These are phyloP conservation scores for Mormyrus hasselquistii DNA, from an alignment of 2,797 vertebrate genomes.

Conservation along the genomic window DNA sequence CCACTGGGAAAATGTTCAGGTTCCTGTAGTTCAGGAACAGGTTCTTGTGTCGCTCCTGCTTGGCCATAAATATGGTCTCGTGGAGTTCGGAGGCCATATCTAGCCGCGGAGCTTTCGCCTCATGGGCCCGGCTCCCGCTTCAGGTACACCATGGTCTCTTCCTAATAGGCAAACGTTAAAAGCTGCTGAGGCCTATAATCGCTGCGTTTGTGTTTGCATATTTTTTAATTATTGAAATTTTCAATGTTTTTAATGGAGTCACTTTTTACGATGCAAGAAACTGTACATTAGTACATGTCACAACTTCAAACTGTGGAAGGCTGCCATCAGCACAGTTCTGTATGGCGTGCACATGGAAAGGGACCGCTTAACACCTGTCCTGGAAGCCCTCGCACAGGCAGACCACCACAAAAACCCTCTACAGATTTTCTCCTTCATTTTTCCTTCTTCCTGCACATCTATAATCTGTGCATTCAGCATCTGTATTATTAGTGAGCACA, in stretches of 20 bases:
- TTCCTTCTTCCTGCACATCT: neutral
- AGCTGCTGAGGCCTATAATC: neutral
- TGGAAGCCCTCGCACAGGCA: neutral
- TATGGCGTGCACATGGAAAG: neutral
- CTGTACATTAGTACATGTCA: neutral
- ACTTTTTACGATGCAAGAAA: neutral
- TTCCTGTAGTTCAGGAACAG: slow-evolving; percentile 95
- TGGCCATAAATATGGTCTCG: slow-evolving; percentile 84
- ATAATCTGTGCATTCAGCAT: neutral
- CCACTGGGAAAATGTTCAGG: slow-evolving; percentile 80
- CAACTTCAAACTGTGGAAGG: neutral
- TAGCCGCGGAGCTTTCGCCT: neutral
- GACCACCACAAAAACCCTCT: neutral
- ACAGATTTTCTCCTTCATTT: neutral
- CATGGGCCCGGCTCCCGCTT: neutral
- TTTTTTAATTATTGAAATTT: neutral
- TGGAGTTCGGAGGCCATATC: slow-evolving; percentile 87
- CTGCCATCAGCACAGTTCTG: neutral
- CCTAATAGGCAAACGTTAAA: neutral
- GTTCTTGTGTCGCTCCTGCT: slow-evolving; percentile 91
- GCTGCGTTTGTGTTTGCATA: neutral
- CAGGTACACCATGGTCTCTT: neutral
- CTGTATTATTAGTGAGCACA: neutral
- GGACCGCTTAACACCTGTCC: neutral
- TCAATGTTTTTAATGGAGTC: neutral